Evolutionary conservation across 2,113 vertebrate species (phyloP).

Genomic region (Aythya baeri): DNA sequence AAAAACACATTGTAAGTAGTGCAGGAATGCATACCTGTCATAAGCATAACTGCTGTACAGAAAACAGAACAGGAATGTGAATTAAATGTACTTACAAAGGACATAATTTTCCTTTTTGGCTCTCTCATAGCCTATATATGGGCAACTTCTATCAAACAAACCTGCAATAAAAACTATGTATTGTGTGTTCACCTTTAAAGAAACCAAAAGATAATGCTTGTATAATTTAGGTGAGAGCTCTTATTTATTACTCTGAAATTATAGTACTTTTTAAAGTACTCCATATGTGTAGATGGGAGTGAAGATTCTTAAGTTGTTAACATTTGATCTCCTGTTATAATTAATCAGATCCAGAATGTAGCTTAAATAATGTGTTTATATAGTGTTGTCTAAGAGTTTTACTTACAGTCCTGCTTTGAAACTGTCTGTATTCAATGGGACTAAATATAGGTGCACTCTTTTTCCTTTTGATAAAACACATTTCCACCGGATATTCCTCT

Average conservation of each 20-base stretch:
- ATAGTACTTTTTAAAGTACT: slow-evolving; percentile 56
- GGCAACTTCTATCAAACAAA: slow-evolving; percentile 55
- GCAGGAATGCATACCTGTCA: slow-evolving; percentile 61
- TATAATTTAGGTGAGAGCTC: slow-evolving; percentile 49
- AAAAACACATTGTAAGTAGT: slow-evolving; percentile 3
- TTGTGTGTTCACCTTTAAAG: slow-evolving; percentile 32
- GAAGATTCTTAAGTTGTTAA: slow-evolving; percentile 72
- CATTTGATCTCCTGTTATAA: slow-evolving; percentile 72
- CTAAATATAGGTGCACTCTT: slow-evolving; percentile 33
- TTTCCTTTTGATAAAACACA: slow-evolving; percentile 57
- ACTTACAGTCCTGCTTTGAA: slow-evolving; percentile 27
- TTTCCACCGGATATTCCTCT: slow-evolving; percentile 53
- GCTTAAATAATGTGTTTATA: slow-evolving; percentile 58
- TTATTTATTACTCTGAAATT: slow-evolving; percentile 66
- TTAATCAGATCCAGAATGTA: slow-evolving; percentile 68
- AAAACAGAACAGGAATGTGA: slow-evolving; percentile 67
- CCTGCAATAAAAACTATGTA: slow-evolving; percentile 41
- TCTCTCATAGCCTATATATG: slow-evolving; percentile 64
- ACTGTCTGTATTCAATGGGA: not conserved
- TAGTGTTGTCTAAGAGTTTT: slow-evolving; percentile 22
- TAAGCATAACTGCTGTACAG: slow-evolving; percentile 50
- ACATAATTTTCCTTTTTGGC: slow-evolving; percentile 36
- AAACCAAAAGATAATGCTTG: slow-evolving; percentile 19
- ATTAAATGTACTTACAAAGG: slow-evolving; percentile 46
- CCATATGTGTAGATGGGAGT: slow-evolving; percentile 26